Evolutionary conservation across 2,888 invertebrate species (phyloP), one percentile per base, ranked within the genome.

Genomic region (Mesochorus sp.): DNA sequence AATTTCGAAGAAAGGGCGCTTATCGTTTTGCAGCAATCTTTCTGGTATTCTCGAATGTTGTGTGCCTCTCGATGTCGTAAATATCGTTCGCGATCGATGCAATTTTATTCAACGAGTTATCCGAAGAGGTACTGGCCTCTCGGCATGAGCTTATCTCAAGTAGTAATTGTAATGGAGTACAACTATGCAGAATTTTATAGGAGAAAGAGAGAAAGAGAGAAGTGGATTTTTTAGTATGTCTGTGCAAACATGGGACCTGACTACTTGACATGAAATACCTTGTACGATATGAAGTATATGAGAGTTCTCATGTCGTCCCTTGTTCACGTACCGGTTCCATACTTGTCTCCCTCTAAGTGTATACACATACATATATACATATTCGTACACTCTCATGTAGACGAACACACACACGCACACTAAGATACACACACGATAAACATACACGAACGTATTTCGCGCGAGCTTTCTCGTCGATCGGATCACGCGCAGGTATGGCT

Each of bases 111-210:
- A 26, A 37, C 14, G 24, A 8, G 24, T 31, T 31, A 31, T 31
- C 6, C 31, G 10, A 31, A 31, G 1, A 31, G 31, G 31, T 8
- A 1, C 5, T 8, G 10, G 10, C 5, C 1, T 31, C 24, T 37
- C 26, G 2, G 71, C 64, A 17, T 21, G 55, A 51, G 51, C 31
- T 44, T 55, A 39, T 64, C 61, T 72, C 67, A 53, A 77, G 76
- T 72, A 67, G 72, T 61, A 72, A 77, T 72, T 72, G 76, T 72
- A 77, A 77, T 67, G 67, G 67, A 67, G 71, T 47, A 72, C 66
- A 44, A 49, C n/a, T n/a, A 64, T 57, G 76, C 59, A 57, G 42
- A 42, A 59, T 61, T 59, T 67, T 66, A 37, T 28, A 37, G 37
- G 19, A 39, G 47, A 1, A 28, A 21, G 42, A 24, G 24, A 14